These are phyloP conservation scores for Hipposideros larvatus DNA, from an alignment of 2,797 vertebrate genomes.

Conservation along the genomic window DNA sequence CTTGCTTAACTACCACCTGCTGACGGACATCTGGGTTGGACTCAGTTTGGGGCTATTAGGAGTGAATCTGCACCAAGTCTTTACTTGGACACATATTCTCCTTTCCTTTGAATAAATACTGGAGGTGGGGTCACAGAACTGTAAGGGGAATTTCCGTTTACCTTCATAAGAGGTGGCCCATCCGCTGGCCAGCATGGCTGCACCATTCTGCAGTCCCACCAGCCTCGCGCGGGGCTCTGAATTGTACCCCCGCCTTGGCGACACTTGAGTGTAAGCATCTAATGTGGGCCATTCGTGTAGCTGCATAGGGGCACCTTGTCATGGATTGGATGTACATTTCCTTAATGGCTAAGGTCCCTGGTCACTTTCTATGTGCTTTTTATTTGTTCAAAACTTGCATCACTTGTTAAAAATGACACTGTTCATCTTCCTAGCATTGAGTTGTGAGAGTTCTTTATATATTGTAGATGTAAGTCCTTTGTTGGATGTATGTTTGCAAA, in stretches of 20 bases:
- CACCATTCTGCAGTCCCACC: background rate
- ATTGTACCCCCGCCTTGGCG: no score
- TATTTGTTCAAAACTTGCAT: no score
- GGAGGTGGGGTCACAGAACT: background rate
- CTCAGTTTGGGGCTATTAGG: background rate
- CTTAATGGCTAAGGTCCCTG: background rate
- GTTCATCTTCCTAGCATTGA: background rate
- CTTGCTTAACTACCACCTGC: background rate
- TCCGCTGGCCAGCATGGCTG: background rate
- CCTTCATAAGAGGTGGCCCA: background rate
- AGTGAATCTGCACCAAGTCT: background rate
- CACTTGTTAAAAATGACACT: no score
- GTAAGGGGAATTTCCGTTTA: background rate
- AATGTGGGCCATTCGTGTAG: no score
- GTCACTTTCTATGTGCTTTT: no score
- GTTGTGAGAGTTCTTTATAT: background rate
- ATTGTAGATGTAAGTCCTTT: background rate
- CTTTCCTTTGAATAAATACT: background rate
- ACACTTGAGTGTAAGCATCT: no score
- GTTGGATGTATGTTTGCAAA: background rate
- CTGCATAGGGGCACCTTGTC: background rate
- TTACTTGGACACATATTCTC: background rate
- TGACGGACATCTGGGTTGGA: background rate
- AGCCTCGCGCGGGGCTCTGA: fast-evolving
- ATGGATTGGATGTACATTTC: background rate